Percentiles rank a stretch among this genome's conserved stretches.
These are phyloP conservation scores for Crypturellus tataupa DNA, from an alignment of 2,797 vertebrate species.

Conservation along the genomic window DNA sequence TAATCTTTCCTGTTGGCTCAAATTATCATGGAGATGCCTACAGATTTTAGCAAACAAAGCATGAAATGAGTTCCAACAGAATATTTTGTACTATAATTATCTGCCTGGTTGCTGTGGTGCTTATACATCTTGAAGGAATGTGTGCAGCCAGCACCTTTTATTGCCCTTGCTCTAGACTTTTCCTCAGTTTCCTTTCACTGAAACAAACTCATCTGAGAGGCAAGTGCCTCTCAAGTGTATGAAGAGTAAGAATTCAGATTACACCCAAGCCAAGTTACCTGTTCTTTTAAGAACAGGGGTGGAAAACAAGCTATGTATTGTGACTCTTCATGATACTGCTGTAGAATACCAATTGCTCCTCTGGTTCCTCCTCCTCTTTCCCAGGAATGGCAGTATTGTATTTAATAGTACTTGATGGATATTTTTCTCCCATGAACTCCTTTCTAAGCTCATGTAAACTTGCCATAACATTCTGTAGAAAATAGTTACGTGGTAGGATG, in stretches of 20 bases:
- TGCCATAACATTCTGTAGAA: background rate
- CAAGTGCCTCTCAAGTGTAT: background rate
- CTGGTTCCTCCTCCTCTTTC: background rate
- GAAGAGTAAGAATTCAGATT: background rate
- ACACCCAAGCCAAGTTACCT: background rate
- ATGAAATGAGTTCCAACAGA: background rate
- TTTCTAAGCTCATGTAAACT: background rate
- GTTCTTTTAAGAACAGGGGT: background rate
- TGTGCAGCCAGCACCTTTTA: background rate
- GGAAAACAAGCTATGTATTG: background rate
- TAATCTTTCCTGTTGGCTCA: background rate
- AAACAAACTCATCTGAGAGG: background rate
- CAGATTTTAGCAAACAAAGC: background rate
- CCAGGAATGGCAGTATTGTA: background rate
- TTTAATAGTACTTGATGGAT: background rate
- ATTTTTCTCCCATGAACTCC: background rate
- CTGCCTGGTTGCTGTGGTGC: background rate
- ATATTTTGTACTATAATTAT: no score
- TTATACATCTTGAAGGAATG: background rate
- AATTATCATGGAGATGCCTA: background rate
- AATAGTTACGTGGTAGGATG: background rate
- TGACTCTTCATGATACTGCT: background rate
- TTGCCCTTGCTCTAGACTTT: background rate
- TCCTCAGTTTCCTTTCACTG: background rate
- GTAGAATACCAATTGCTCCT: background rate